phyloP scores from a whole-genome alignment of 2,888 invertebrate genomes.

The Entomobrya multifasciata region DNA sequence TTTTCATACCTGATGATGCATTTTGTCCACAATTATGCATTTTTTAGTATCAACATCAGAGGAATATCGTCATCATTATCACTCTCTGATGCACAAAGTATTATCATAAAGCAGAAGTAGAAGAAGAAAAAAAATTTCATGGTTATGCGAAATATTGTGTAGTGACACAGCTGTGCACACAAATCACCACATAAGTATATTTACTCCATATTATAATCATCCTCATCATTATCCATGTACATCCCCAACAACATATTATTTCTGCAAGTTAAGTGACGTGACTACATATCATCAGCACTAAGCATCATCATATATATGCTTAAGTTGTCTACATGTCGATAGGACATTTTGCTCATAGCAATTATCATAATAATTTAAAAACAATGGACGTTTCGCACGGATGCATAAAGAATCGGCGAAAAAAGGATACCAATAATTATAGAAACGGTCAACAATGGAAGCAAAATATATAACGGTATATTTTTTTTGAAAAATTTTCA shows the following conservation, averaged over 20 bases:
- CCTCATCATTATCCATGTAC: neutral
- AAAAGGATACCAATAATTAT: neutral
- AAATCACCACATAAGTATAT: conserved; percentile 4
- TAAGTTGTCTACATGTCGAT: no score
- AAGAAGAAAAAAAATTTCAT: conserved; percentile 47
- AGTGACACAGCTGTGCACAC: conserved; percentile 26
- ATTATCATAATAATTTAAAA: conserved; percentile 21
- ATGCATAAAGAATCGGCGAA: neutral
- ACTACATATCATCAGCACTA: conserved; percentile 8
- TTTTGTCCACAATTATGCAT: no score
- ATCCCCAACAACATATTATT: no score
- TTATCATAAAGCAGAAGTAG: conserved; percentile 7
- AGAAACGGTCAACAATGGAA: neutral
- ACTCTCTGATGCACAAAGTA: conserved; percentile 1
- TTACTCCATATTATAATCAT: no score
- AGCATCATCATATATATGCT: neutral
- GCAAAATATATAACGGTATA: neutral
- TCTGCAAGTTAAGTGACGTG: conserved; percentile 19
- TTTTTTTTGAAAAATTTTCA: neutral
- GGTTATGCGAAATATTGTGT: conserved; percentile 52
- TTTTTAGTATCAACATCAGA: neutral
- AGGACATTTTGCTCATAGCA: conserved; percentile 2
- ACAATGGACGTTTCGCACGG: neutral
- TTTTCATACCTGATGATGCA: no score
- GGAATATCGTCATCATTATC: neutral